Percentiles rank a stretch among this genome's conserved stretches.
Evolutionary conservation across 2,888 invertebrate genomes (phyloP).

Genomic region (Melinaea marsaeus): DNA sequence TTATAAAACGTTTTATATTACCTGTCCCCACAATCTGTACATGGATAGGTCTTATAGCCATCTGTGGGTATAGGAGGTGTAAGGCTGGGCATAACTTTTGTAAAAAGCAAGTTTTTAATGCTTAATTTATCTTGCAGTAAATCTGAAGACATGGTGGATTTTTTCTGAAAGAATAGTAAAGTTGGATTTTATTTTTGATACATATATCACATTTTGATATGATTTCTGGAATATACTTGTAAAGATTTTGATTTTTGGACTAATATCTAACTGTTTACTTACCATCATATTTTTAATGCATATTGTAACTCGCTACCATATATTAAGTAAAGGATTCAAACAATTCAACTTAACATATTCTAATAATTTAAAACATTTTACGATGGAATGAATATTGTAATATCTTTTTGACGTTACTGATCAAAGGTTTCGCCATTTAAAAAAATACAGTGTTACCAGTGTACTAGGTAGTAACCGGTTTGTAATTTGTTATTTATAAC

Average conservation of each 20-base stretch:
- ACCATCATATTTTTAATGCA: neutral
- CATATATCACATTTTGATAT: no score
- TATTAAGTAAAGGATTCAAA: no score
- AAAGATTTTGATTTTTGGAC: no score
- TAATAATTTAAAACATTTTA: no score
- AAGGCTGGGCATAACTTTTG: conserved; percentile 59
- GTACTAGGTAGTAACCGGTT: neutral
- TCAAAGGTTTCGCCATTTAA: conserved; percentile 11
- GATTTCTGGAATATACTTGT: no score
- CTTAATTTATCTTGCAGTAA: conserved; percentile 50
- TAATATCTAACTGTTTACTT: neutral
- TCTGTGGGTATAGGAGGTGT: conserved; percentile 48
- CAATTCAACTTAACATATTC: no score
- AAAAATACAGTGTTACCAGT: conserved; percentile 9
- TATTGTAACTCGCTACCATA: neutral
- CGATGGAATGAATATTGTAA: no score
- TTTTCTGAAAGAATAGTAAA: neutral
- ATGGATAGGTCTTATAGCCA: conserved; percentile 67
- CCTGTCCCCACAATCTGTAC: conserved; percentile 77
- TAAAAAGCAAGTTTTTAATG: conserved; percentile 64
- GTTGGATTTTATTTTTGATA: neutral
- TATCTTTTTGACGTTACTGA: conserved; percentile 1
- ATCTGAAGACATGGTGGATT: conserved; percentile 15
- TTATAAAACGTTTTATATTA: conserved; percentile 41
- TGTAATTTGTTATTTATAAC: no score